Percentiles rank a stretch among this genome's conserved stretches.
Conservation (phyloP, 2,113 vertebrate genomes). For the Sturnira hondurensis region DNA sequence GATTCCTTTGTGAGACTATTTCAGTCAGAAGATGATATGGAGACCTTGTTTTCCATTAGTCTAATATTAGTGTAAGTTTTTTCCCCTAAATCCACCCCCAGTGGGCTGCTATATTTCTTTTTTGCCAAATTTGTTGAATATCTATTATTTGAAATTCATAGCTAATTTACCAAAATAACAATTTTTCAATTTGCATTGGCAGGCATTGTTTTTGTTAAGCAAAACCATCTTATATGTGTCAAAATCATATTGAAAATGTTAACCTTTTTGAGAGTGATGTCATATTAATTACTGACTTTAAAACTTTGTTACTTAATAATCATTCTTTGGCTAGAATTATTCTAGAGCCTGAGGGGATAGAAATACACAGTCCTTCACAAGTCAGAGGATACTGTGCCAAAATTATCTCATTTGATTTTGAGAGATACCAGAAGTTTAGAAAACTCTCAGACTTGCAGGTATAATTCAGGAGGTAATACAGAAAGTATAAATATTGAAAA, state of each 20-base stretch:
- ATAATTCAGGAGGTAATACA: background rate
- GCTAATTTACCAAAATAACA: background rate
- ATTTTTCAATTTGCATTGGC: slow-evolving; percentile 4
- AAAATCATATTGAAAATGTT: background rate
- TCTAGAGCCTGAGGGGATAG: background rate
- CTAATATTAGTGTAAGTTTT: slow-evolving; percentile 4
- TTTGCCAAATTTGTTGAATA: background rate
- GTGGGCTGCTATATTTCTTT: background rate
- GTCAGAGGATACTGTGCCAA: background rate
- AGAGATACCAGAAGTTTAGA: background rate
- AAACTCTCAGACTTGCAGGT: background rate
- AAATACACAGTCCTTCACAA: background rate
- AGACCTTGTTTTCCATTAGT: background rate
- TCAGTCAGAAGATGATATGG: background rate
- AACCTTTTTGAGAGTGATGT: background rate
- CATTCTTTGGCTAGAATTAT: background rate
- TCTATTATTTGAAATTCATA: slow-evolving; percentile 14
- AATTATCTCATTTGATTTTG: background rate
- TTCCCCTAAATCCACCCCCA: background rate
- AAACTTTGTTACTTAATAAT: background rate
- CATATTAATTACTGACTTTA: background rate
- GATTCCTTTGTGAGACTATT: slow-evolving; percentile 7
- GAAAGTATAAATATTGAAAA: background rate
- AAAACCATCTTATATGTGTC: background rate
- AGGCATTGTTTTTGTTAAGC: slow-evolving; percentile 25